Evolutionary conservation across 2,113 vertebrate genomes (phyloP), one percentile per base, ranked within the genome.

Genomic region (Atlantisia rogersi): DNA sequence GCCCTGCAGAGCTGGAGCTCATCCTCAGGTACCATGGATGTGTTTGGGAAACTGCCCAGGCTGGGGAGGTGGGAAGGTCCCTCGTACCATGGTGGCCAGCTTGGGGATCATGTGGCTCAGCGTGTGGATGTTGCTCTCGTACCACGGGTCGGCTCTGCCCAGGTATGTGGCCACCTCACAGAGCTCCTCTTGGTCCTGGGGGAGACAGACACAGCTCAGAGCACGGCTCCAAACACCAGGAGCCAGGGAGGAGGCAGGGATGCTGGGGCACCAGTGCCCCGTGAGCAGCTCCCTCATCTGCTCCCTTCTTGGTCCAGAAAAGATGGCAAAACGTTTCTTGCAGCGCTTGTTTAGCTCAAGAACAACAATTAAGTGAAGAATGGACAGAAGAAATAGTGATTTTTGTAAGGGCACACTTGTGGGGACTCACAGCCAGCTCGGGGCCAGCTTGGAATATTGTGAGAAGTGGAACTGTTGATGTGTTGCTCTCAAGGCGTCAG

Each of bases 71-170:
- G 50, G 70, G 71, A 14, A 80, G 32, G 24, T 64, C 60, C 40
- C 52, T 86, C 97, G 0, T 99, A 99, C 99, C 99, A 98, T 99
- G 81, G 97, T 94, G 4, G 98, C 98, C 87, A 99, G 97, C 91
- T 98, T 99, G 92, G 98, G 98, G 91, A 99, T 99, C 96, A 98
- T 97, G 44, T 98, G 96, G 56, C 98, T 98, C 94, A 99, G 97
- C 4, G 98, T 98, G 95, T 96, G 98, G 97, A 99, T 96, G 84
- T 99, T 99, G 94, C 97, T 98, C 88, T 98, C 97, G 2, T 99
- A 99, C 99, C 99, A 99, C 0, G 98, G 99, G 94, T 99, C 99
- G 3, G 98, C 98, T 39, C 97, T 98, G 96, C 99, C 98, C 96
- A 99, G 97, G 95, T 99, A 99, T 3, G 98, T 75, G 2, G 98